Evolutionary conservation across 2,797 vertebrate species (phyloP).

Genomic region (Pelodytes ibericus): DNA sequence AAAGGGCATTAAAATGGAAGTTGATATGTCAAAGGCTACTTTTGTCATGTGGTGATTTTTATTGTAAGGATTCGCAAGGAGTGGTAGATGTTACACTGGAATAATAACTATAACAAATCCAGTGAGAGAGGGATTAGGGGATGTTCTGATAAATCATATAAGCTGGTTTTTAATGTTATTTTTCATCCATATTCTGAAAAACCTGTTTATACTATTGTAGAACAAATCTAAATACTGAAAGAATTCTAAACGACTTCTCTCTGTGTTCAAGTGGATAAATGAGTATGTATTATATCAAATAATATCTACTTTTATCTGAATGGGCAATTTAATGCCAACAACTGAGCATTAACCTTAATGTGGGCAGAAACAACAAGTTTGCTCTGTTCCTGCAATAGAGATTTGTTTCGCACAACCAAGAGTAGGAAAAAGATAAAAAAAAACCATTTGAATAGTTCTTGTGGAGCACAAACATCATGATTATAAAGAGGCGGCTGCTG

Average conservation of each 20-base stretch:
- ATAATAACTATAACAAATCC: no score
- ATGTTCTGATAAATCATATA: no score
- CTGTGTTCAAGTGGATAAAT: slow-evolving; percentile 17
- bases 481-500: slow-evolving; percentile 81
- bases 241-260: no score
- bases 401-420: slow-evolving; percentile 43
- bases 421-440: slow-evolving; percentile 3
- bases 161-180: no score
- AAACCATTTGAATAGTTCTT: slow-evolving; percentile 54
- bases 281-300: slow-evolving; percentile 32
- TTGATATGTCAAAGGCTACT: not conserved
- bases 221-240: not conserved
- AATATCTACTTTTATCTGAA: slow-evolving; percentile 18
- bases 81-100: no score
- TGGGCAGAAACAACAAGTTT: rapidly evolving
- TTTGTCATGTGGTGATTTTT: no score
- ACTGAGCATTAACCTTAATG: slow-evolving; percentile 18
- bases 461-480: slow-evolving; percentile 73
- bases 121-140: no score
- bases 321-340: slow-evolving; percentile 10
- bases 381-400: slow-evolving; percentile 37
- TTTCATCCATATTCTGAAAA: not conserved
- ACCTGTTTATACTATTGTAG: not conserved
- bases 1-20: no score
- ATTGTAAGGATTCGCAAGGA: no score